Evolutionary conservation across 2,888 invertebrate species (phyloP).

Genomic region (Drosophila flavopinicola): DNA sequence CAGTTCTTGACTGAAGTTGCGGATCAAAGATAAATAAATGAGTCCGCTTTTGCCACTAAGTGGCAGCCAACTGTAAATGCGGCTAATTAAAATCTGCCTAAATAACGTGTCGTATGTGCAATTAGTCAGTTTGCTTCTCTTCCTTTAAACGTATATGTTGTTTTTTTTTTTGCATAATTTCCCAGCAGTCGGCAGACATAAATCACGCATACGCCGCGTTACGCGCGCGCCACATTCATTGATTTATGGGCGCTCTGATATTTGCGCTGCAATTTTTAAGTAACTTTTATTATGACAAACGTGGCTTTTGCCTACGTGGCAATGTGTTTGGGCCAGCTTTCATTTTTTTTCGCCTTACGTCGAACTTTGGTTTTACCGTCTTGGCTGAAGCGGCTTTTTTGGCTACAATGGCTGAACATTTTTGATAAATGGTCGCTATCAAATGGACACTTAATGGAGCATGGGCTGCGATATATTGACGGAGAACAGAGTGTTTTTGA

Average conservation of each 20-base stretch:
- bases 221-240: conserved; percentile 42
- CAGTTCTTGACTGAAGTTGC: conserved; percentile 8
- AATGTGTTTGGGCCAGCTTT: conserved; percentile 13
- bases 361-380: conserved; percentile 4
- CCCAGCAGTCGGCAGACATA: conserved; percentile 28
- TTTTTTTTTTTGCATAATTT: conserved; percentile 20
- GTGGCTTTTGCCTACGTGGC: conserved; percentile 43
- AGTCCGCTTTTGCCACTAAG: conserved; percentile 4
- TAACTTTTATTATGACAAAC: conserved; percentile 77
- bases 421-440: conserved; percentile 61
- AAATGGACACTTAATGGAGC: conserved; percentile 63
- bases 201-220: conserved; percentile 51
- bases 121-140: conserved; percentile 22
- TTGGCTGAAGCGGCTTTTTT: conserved; percentile 22
- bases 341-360: conserved; percentile 1
- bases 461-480: conserved; percentile 24
- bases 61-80: conserved; percentile 1
- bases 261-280: conserved; percentile 63
- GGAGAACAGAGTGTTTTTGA: background rate
- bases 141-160: background rate
- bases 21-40: conserved; percentile 30
- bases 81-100: conserved; percentile 41
- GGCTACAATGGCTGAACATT: conserved; percentile 30
- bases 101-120: conserved; percentile 27
- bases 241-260: conserved; percentile 68